Base-by-base conservation (phyloP, 2,113 vertebrate genomes). In the Microtus montanus region DNA sequence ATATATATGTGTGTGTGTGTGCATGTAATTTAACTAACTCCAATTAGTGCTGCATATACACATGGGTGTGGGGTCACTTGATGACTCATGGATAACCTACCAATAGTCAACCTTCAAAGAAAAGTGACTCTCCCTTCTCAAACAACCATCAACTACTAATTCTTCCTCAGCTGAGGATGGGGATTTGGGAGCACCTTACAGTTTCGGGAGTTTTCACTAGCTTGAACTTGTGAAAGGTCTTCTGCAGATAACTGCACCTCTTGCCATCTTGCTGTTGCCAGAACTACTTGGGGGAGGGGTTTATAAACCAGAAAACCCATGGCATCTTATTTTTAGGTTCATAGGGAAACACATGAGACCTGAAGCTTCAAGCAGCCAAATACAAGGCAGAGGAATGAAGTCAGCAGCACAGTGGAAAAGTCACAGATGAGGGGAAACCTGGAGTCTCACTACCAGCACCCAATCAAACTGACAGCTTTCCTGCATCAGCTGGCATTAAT, bases 401-500 rank as follows among this genome's bases (percentile, higher is more conserved):
- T 30, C 10, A 70, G 58, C 7, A 77, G 47, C 52, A 41, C 24
- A 30, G 14, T 0, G 2, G 17, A 33, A 15, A 92, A 33, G 9
- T 79, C 24, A 1, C 1, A 54, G 47, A 17, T 0, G 54, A 74
- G 11, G 35, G 12, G 12, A 70, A 75, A 47, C 10, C 73, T 87
- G n/a, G 7, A 52, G 44, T 30, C 87, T 35, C 8, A 14, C 2
- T 35, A 26, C 86, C 54, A 20, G 44, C 1, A 54, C 22, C 68
- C n/a, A 44, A 15, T 79, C 58, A 63, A 15, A 87, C 79, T 8
- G 33, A 49, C 58, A 78, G 33, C 30, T 38, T 92, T 68, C 66
- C 63, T 83, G 63, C n/a, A 44, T 54, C 78, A 89, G 44, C 68
- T 66, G 78, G 35, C 58, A 41, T 93, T 87, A 87, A 91, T 93